phyloP scores from a whole-genome alignment of 2,888 invertebrate species.

The Macaria notata region DNA sequence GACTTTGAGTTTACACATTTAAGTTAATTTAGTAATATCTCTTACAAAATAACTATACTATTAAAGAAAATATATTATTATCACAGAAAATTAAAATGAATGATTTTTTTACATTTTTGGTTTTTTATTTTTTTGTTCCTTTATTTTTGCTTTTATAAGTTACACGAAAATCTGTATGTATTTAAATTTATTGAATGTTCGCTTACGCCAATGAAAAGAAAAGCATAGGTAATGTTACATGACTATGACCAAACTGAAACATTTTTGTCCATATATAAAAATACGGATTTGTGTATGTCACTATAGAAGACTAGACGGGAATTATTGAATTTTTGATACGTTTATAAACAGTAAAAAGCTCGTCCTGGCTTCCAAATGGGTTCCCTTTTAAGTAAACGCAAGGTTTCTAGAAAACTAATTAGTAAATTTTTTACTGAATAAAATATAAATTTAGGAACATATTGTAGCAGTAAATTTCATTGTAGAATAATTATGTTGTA shows the following conservation, averaged over 20 bases:
- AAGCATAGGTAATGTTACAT: conserved; percentile 2
- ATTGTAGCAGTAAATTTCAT: conserved; percentile 22
- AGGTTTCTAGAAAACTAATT: conserved; percentile 33
- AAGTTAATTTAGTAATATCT: conserved; percentile 68
- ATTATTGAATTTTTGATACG: conserved; percentile 50
- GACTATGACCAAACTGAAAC: conserved; percentile 7
- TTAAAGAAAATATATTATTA: conserved; percentile 66
- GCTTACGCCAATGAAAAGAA: background rate
- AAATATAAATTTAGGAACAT: conserved; percentile 23
- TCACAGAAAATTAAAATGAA: conserved; percentile 75
- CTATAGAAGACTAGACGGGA: conserved; percentile 52
- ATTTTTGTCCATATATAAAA: conserved; percentile 27
- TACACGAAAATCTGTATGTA: conserved; percentile 12
- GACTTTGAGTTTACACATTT: conserved; percentile 52
- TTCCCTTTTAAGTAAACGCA: conserved; percentile 28
- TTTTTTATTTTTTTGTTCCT: conserved; percentile 38
- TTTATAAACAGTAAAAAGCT: conserved; percentile 35
- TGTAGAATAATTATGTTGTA: conserved; percentile 32
- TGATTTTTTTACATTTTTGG: conserved; percentile 64
- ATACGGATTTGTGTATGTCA: conserved; percentile 62
- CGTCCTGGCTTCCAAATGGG: conserved; percentile 27
- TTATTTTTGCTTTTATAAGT: conserved; percentile 21
- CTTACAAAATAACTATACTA: conserved; percentile 62
- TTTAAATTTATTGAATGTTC: background rate
- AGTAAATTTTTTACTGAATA: conserved; percentile 30